phyloP scores from a whole-genome alignment of 2,797 vertebrate species.

The Protosalanx chinensis region DNA sequence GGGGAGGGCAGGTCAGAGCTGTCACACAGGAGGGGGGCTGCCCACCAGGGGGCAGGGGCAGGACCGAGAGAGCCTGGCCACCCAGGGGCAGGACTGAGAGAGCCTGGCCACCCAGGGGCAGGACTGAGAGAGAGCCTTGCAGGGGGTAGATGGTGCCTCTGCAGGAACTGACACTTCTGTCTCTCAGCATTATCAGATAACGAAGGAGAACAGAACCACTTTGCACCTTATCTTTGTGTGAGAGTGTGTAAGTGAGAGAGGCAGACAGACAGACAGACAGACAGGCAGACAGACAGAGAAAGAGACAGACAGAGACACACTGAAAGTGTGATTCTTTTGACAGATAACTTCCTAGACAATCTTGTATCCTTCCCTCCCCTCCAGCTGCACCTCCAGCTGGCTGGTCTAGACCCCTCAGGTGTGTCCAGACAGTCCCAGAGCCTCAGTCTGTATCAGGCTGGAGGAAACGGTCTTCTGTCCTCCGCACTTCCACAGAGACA shows the following conservation, averaged over 20 bases:
- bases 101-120: no score
- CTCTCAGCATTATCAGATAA: not conserved
- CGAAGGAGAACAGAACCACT: not conserved
- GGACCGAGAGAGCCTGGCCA: not conserved
- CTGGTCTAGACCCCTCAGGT: constrained; percentile 29
- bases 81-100: not conserved
- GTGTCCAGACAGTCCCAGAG: constrained; percentile 29
- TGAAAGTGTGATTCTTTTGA: constrained; percentile 24
- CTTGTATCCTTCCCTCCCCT: constrained; percentile 8
- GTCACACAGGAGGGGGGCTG: not conserved
- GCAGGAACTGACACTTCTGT: not conserved
- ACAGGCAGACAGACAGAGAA: not conserved
- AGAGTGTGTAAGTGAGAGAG: not conserved
- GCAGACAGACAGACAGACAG: not conserved
- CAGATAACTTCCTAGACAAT: not conserved
- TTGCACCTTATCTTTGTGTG: not conserved
- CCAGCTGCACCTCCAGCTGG: constrained; percentile 24
- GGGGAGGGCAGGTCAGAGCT: not conserved
- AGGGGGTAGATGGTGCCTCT: no score
- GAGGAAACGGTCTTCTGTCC: constrained; percentile 53
- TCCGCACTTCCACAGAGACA: not conserved
- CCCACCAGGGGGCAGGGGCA: no score
- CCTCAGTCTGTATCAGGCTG: constrained; percentile 41
- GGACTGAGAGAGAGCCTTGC: not conserved
- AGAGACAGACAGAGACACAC: constrained; percentile 2